Evolutionary conservation across 2,113 vertebrate genomes (phyloP).

Genomic region (Salminus brasiliensis): DNA sequence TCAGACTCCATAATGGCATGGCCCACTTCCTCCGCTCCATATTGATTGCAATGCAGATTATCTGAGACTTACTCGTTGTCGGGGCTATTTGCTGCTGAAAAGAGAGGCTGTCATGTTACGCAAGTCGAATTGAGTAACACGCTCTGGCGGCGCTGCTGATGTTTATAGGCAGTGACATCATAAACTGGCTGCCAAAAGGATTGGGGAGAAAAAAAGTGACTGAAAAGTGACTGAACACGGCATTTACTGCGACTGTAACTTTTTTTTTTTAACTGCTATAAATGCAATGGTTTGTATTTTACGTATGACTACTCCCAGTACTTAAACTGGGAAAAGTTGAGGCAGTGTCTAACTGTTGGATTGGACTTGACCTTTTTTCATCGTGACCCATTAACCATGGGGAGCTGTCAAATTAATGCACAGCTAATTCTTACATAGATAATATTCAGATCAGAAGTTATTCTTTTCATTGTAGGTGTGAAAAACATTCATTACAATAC

Average conservation of each 20-base stretch:
- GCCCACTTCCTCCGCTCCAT: slow-evolving; percentile 63
- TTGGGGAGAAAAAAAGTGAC: not conserved
- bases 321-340: not conserved
- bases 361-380: not conserved
- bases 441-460: too few relatives aligned
- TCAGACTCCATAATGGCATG: slow-evolving; percentile 35
- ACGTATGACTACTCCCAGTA: not conserved
- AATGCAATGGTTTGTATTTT: not conserved
- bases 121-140: slow-evolving; percentile 63
- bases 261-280: not conserved
- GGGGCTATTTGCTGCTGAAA: slow-evolving; percentile 60
- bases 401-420: not conserved
- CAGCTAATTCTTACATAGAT: too few relatives aligned
- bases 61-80: slow-evolving; percentile 68
- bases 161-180: slow-evolving; percentile 40
- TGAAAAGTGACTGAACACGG: not conserved
- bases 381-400: not conserved
- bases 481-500: too few relatives aligned
- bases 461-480: too few relatives aligned
- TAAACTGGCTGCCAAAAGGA: not conserved
- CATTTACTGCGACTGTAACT: not conserved
- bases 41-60: slow-evolving; percentile 71
- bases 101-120: slow-evolving; percentile 61
- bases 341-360: not conserved
- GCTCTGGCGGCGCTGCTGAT: slow-evolving; percentile 62